Conservation (phyloP, 2,797 vertebrate species). For the Bovichtus diacanthus region DNA sequence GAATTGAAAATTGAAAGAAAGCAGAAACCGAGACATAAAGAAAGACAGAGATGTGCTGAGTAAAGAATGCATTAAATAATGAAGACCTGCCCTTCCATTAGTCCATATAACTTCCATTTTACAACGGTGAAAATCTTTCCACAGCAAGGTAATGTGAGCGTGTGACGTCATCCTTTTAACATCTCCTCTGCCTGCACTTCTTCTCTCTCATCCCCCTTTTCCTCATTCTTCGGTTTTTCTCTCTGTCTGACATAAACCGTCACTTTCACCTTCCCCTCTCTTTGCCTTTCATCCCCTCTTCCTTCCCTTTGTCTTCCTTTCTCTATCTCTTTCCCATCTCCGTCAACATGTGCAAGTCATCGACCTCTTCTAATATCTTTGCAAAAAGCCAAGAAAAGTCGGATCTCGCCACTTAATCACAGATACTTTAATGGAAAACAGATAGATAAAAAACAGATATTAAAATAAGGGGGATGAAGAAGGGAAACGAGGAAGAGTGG, state of each 20-base stretch:
- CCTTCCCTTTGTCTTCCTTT: conserved; percentile 20
- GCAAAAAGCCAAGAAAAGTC: conserved; percentile 61
- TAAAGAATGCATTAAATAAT: conserved; percentile 55
- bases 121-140: conserved; percentile 40
- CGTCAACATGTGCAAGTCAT: conserved; percentile 73
- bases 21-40: conserved; percentile 47
- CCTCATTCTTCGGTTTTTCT: neutral
- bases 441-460: conserved; percentile 41
- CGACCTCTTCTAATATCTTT: conserved; percentile 48
- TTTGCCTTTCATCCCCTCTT: neutral
- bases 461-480: conserved; percentile 17
- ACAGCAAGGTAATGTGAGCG: conserved; percentile 26
- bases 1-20: conserved; percentile 44
- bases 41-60: conserved; percentile 41
- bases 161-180: conserved; percentile 40
- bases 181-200: conserved; percentile 1
- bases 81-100: conserved; percentile 54
- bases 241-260: conserved; percentile 27
- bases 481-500: neutral
- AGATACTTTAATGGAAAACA: conserved; percentile 67
- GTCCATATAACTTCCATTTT: conserved; percentile 40
- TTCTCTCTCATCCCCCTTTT: conserved; percentile 8
- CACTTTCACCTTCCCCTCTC: conserved; percentile 14
- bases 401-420: conserved; percentile 64
- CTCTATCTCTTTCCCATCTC: conserved; percentile 47